These are phyloP conservation scores for Hesperia comma DNA, from an alignment of 2,888 invertebrate species.

Conservation along the genomic window DNA sequence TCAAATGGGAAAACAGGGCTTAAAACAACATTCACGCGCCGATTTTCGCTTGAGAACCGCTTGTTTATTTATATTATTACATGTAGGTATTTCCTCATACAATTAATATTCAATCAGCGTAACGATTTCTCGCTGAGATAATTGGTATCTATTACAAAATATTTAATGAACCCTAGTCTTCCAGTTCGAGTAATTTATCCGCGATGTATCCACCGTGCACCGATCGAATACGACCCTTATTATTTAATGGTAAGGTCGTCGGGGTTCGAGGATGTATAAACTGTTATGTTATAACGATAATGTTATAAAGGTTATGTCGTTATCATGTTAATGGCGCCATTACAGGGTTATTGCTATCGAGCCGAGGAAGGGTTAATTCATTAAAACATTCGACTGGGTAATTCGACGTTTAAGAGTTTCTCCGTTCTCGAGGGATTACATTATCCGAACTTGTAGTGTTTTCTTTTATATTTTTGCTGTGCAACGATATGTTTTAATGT, in stretches of 20 bases:
- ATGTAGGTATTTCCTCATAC: not conserved
- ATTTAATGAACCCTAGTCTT: constrained; percentile 31
- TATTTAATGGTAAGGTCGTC: constrained; percentile 15
- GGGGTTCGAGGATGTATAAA: constrained; percentile 22
- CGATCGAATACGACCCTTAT: constrained; percentile 35
- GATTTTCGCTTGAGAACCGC: not conserved
- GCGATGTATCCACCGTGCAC: constrained; percentile 26
- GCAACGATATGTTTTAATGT: too few relatives aligned
- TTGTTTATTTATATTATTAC: not conserved
- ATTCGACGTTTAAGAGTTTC: constrained; percentile 29
- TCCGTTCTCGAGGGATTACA: constrained; percentile 4
- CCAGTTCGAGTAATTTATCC: constrained; percentile 26
- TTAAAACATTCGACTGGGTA: constrained; percentile 28
- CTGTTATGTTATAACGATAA: constrained; percentile 45
- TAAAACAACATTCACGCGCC: not conserved
- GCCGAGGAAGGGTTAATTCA: constrained; percentile 53
- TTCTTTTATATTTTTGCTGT: not conserved
- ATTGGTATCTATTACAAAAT: constrained; percentile 24
- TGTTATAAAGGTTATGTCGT: constrained; percentile 52
- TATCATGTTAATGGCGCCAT: constrained; percentile 62
- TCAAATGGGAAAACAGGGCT: too few relatives aligned
- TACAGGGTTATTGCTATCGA: constrained; percentile 44
- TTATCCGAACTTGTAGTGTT: constrained; percentile 12
- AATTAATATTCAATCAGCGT: not conserved
- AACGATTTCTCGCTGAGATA: constrained; percentile 1